These are phyloP conservation scores for Marmota flaviventris DNA, from an alignment of 2,113 vertebrate species.

Conservation along the genomic window DNA sequence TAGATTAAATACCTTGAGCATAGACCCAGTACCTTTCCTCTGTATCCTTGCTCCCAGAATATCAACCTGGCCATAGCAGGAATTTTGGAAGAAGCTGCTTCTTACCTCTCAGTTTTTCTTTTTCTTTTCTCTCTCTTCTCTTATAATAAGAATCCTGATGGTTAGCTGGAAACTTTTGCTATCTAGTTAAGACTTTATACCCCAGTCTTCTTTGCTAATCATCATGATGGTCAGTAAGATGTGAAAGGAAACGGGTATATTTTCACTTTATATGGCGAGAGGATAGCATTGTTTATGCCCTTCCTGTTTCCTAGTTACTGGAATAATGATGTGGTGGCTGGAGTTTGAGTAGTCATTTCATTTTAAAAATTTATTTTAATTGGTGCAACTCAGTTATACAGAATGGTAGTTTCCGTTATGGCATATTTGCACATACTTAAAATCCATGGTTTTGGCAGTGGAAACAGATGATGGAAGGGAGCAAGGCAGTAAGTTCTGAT, in stretches of 20 bases:
- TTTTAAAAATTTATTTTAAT: not conserved
- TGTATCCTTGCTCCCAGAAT: not conserved
- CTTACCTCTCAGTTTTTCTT: slow-evolving; percentile 27
- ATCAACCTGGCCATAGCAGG: not conserved
- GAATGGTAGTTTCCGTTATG: not conserved
- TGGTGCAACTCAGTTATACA: not conserved
- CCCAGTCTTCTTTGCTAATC: not conserved
- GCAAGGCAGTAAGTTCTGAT: no score
- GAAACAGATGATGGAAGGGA: no score
- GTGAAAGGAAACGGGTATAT: not conserved
- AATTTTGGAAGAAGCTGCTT: not conserved
- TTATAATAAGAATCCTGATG: not conserved
- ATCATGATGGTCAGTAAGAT: not conserved
- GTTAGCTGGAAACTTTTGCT: slow-evolving; percentile 14
- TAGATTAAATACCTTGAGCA: not conserved
- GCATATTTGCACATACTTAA: no score
- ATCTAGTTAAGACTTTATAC: not conserved
- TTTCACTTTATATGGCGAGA: not conserved
- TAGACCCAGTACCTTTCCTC: not conserved
- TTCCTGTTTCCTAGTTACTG: not conserved
- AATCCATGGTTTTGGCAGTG: no score
- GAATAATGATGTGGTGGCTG: not conserved
- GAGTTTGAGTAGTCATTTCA: not conserved
- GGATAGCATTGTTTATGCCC: not conserved
- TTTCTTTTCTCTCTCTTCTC: not conserved